Base-by-base conservation (phyloP, 2,797 vertebrate genomes). In the Peromyscus nudipes region DNA sequence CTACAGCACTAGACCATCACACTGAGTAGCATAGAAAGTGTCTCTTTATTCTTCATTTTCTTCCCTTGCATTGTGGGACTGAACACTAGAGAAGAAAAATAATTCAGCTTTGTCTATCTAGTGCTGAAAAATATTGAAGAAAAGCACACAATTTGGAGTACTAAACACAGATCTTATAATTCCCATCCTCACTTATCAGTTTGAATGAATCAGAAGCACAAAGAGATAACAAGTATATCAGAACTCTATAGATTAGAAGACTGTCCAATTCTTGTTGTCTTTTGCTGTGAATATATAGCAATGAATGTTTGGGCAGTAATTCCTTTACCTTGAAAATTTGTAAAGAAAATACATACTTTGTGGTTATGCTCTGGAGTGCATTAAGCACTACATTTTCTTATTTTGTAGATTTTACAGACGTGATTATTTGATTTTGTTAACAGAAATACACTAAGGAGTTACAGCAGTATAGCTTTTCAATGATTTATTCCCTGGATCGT, bases 271-370 rank as follows among this genome's bases (percentile, higher is more conserved):
- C 87, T 97, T 97, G 43, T 83, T 97, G 85, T 77, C 27, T 96
- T 98, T 98, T 75, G 65, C 14, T 23, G 5, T 4, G 55, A 52
- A 94, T 96, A 98, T 98, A 96, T 98, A n/a, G 92, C 84, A 95
- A 98, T 98, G 96, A 96, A 94, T 97, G 94, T 98, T 98, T 97
- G 76, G 97, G 98, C 98, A 98, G 94, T 92, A 96, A 98, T 98
- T 98, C 92, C 95, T 98, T 96, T 96, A 86, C 80, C 43, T 97
- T 98, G 98, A 98, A 98, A 97, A 98, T 97, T 91, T 88, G 96
- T 95, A 96, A 97, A 96, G 93, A 97, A 97, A 98, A 98, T 96
- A 97, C 90, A 97, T 92, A 97, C 97, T 98, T 90, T 91, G 76
- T 97, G 94, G 97, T 98, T 98, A 97, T 95, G 89, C 97, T 97